Conservation (phyloP, 2,113 vertebrate species). For the Brienomyrus brachyistius region DNA sequence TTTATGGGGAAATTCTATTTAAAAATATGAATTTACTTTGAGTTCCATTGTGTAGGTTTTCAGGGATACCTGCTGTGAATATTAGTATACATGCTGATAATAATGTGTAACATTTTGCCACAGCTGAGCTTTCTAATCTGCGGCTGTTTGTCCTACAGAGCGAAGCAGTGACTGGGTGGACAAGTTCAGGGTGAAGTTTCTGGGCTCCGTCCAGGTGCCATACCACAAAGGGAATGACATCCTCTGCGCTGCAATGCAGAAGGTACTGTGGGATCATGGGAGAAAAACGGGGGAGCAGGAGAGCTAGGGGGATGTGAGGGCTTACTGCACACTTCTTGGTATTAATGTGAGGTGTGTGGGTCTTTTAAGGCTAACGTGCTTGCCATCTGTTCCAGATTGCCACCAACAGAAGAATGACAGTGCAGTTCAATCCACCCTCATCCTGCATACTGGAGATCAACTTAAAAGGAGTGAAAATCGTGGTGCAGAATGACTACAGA, state of each 20-base stretch:
- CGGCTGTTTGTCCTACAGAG: conserved; percentile 41
- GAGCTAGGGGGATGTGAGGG: not conserved
- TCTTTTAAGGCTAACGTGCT: not conserved
- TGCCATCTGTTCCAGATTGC: conserved; percentile 68
- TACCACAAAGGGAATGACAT: conserved; percentile 97
- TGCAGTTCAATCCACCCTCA: conserved; percentile 94
- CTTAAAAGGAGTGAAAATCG: conserved; percentile 86
- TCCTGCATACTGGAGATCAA: conserved; percentile 91
- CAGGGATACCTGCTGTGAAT: not conserved
- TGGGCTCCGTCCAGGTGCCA: conserved; percentile 91
- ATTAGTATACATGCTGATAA: not conserved
- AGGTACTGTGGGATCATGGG: conserved; percentile 60
- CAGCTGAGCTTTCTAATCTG: not conserved
- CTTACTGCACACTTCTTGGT: not conserved
- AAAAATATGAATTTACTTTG: not conserved
- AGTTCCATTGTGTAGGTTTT: not conserved
- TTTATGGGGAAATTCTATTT: not conserved
- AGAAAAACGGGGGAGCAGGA: not conserved
- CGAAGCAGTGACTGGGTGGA: conserved; percentile 87
- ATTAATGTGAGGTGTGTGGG: not conserved
- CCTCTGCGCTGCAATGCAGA: conserved; percentile 96
- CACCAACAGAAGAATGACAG: conserved; percentile 87
- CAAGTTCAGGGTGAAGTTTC: conserved; percentile 83
- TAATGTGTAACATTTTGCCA: not conserved
- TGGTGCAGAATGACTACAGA: conserved; percentile 80